Conservation (phyloP, 37 sponge, comb jelly and placozoan genomes). For the Ephydatia muelleri region DNA sequence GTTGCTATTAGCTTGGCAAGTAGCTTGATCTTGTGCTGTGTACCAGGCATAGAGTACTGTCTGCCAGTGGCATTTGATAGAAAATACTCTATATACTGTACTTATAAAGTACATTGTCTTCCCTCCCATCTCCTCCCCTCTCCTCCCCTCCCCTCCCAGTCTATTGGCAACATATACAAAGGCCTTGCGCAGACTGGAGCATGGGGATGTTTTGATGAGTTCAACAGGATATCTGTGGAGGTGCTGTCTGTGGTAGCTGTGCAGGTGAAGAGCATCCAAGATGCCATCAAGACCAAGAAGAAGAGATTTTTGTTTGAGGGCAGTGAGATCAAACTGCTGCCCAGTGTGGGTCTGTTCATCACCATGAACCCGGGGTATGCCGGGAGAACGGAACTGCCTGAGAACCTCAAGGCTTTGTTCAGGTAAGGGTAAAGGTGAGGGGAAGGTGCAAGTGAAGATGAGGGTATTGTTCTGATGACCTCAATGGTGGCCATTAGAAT, state of each 20-base stretch:
- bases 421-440: constrained; percentile 39
- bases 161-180: constrained; percentile 97
- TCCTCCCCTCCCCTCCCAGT: too few species aligned
- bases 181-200: constrained; percentile 98
- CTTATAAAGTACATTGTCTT: neutral
- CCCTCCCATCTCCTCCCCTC: too few species aligned
- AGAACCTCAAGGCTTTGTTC: constrained; percentile 97
- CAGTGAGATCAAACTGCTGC: constrained; percentile 78
- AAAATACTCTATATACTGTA: neutral
- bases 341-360: constrained; percentile 96
- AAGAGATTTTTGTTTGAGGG: constrained; percentile 90
- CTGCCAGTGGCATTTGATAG: neutral
- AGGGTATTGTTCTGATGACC: too few species aligned
- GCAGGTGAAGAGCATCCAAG: constrained; percentile 97
- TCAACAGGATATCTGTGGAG: constrained; percentile 97
- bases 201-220: constrained; percentile 99
- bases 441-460: too few species aligned
- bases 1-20: too few species aligned
- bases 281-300: constrained; percentile 96
- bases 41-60: neutral
- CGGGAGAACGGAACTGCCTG: constrained; percentile 97
- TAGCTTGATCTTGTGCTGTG: too few species aligned
- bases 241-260: constrained; percentile 98
- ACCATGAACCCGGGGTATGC: constrained; percentile 99
- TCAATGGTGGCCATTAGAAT: too few species aligned